Percentiles rank a stretch among this genome's conserved stretches.
Evolutionary conservation across 2,888 invertebrate genomes (phyloP).

Genomic region (Electrophaes corylata): DNA sequence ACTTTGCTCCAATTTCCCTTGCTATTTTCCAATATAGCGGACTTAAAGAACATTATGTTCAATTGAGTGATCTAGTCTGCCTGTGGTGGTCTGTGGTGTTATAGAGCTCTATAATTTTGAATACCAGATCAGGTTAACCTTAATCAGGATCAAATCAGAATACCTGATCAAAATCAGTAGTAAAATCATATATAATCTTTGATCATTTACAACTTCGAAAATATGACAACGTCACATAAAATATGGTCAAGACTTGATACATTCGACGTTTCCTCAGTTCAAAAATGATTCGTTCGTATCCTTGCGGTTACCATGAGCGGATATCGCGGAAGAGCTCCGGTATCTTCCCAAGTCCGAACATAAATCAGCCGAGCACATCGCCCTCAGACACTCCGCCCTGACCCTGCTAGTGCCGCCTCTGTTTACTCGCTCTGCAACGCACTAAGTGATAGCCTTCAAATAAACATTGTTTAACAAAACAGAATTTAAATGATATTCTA

Average conservation of each 20-base stretch:
- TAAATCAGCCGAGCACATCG: conserved; percentile 75
- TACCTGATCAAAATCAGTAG: neutral
- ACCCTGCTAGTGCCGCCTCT: conserved; percentile 62
- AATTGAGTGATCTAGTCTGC: too few relatives aligned
- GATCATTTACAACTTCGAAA: neutral
- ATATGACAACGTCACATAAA: neutral
- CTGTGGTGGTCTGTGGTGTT: too few relatives aligned
- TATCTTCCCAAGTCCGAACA: conserved; percentile 61
- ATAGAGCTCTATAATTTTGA: neutral
- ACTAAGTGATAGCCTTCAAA: conserved; percentile 63
- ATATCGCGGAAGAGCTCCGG: conserved; percentile 77
- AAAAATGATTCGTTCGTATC: conserved; percentile 42
- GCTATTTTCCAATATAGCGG: conserved; percentile 49
- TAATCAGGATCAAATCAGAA: neutral
- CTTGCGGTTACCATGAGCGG: conserved; percentile 70
- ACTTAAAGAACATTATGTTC: conserved; percentile 47
- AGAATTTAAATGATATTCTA: conserved; percentile 54
- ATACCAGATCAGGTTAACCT: neutral
- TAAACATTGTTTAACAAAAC: conserved; percentile 54
- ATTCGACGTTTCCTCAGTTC: conserved; percentile 27
- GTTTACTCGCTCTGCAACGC: conserved; percentile 62
- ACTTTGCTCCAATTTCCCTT: conserved; percentile 67
- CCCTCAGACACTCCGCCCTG: conserved; percentile 66
- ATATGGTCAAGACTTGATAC: neutral
- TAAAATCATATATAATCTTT: neutral